Base-by-base conservation (phyloP, 2,888 invertebrate species). In the Melikaiella ostensackeni region DNA sequence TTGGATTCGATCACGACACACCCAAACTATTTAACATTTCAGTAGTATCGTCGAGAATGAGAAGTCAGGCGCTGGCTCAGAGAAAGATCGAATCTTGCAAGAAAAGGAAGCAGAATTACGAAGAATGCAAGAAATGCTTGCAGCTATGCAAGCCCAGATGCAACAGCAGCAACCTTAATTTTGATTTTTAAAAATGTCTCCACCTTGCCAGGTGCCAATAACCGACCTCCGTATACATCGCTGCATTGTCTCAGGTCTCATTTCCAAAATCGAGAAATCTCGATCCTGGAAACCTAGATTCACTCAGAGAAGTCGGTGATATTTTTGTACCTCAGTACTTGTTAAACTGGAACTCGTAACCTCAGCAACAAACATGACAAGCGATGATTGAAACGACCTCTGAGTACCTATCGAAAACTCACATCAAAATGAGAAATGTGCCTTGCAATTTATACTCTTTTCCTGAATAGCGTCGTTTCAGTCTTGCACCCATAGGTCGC, bases 111-210 rank as follows among this genome's bases (percentile, higher is more conserved):
- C 97, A 0, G 98, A 98, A 92, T 92, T 99, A 84, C 95, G 96
- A 77, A 95, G 97, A 84, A 98, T 99, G 98, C 98, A 98, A 89
- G 98, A 98, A 92, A 97, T 98, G 96, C 91, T 99, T 87, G 96
- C 96, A 50, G 97, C 97, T 89, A 98, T 99, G 98, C 97, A 99
- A 92, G 97, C 98, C 0, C 97, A 98, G 93, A 98, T 98, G 94
- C 94, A 95, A 89, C 93, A 95, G 87, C 95, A 95, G 87, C 91
- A 91, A 79, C 90, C 89, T 70, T 91, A 88, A 86, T 79, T 79
- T 33, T 33, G 42, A 80, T 66, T 50, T 76, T 75, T 76, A 75
- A 84, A 82, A 75, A 57, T 27, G 55, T 66, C 77, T 84, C 83
- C 81, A 75, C 84, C 85, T 84, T 86, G 86, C 82, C 81, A 88